Evolutionary conservation across 2,888 invertebrate species (phyloP).

Genomic region (Choristoneura rosaceana): DNA sequence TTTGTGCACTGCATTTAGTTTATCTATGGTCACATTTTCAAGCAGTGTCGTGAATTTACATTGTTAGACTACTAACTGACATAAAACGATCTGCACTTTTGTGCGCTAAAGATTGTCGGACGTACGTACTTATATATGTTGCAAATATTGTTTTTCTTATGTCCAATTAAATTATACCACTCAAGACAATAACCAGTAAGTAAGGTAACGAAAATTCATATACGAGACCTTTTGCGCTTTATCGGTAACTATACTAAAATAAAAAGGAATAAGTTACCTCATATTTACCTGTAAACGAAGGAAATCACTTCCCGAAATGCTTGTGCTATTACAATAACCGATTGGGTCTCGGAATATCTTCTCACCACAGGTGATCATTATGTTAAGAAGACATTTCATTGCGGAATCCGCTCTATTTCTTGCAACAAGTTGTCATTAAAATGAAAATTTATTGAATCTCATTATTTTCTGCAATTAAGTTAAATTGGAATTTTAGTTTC

Average conservation of each 20-base stretch:
- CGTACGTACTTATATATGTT: too few species aligned
- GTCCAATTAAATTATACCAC: too few species aligned
- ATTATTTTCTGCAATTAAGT: constrained; percentile 15
- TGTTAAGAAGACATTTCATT: constrained; percentile 18
- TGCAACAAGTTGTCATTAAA: constrained; percentile 14
- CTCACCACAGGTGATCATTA: constrained; percentile 15
- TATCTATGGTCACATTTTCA: too few species aligned
- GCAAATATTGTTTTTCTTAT: too few species aligned
- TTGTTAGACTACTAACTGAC: too few species aligned
- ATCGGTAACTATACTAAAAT: too few species aligned
- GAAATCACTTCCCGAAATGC: neutral
- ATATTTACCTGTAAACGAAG: neutral
- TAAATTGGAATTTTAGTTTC: constrained; percentile 1
- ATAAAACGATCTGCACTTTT: too few species aligned
- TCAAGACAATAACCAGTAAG: neutral
- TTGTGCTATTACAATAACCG: constrained; percentile 4
- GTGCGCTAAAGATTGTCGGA: too few species aligned
- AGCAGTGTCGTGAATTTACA: too few species aligned
- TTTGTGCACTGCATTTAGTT: too few species aligned
- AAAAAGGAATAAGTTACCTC: neutral
- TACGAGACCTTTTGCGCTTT: too few species aligned
- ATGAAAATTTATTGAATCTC: constrained; percentile 17
- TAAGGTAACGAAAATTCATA: too few species aligned
- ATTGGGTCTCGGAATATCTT: constrained; percentile 5
- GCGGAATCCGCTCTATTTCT: constrained; percentile 9